Conservation (phyloP, 2,797 vertebrate species). For the Smutsia gigantea region DNA sequence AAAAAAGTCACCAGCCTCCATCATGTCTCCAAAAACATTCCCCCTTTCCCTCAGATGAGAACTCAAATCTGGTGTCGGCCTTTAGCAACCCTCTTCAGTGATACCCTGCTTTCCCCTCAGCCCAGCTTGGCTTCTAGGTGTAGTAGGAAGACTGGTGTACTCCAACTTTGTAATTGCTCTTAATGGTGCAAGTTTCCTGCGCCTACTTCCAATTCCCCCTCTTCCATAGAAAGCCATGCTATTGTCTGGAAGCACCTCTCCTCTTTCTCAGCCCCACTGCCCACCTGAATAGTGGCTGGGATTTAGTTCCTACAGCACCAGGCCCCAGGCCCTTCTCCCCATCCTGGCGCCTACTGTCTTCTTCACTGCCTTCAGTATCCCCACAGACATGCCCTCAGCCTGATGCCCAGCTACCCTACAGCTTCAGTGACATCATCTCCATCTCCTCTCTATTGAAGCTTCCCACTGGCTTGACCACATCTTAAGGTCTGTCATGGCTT, state of each 20-base stretch:
- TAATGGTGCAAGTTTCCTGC: not conserved
- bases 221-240: not conserved
- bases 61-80: not conserved
- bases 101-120: not conserved
- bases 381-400: not conserved
- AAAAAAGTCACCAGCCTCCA: not conserved
- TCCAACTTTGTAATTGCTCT: not conserved
- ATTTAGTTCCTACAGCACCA: not conserved
- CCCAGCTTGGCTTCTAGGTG: not conserved
- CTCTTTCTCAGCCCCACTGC: not conserved
- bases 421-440: not conserved
- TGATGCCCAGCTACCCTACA: not conserved
- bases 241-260: not conserved
- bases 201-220: not conserved
- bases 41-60: not conserved
- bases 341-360: not conserved
- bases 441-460: not conserved
- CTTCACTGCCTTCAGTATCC: not conserved
- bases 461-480: not conserved
- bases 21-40: not conserved
- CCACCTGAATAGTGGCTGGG: not conserved
- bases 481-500: not conserved
- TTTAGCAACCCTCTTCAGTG: not conserved
- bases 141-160: not conserved
- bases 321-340: not conserved